Evolutionary conservation across 2,888 invertebrate species (phyloP).

Genomic region (Agonopterix subpropinquella): DNA sequence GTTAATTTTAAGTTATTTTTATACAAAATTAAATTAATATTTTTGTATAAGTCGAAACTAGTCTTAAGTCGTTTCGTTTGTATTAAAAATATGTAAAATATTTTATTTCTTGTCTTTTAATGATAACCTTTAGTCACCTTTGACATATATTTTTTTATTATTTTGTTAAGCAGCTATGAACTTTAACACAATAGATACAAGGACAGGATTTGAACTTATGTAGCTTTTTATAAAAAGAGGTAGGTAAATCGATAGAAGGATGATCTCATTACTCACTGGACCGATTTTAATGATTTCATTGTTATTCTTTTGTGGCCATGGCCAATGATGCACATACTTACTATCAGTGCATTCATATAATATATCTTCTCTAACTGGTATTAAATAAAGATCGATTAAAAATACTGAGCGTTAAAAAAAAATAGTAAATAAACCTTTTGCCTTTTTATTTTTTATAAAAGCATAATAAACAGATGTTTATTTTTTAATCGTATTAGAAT

Average conservation of each 20-base stretch:
- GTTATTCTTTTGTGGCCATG: background rate
- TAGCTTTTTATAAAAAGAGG: background rate
- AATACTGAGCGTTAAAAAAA: too few species aligned
- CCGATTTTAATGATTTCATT: slow-evolving; percentile 1
- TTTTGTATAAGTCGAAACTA: slow-evolving; percentile 46
- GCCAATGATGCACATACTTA: too few species aligned
- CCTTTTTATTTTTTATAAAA: too few species aligned
- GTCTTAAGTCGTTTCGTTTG: slow-evolving; percentile 64
- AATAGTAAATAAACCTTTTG: too few species aligned
- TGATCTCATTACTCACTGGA: slow-evolving; percentile 1
- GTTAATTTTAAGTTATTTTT: slow-evolving; percentile 40
- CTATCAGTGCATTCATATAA: too few species aligned
- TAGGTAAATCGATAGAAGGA: too few species aligned
- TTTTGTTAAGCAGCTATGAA: too few species aligned
- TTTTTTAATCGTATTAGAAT: too few species aligned
- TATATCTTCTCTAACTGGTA: too few species aligned
- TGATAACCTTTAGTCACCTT: background rate
- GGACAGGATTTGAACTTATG: background rate
- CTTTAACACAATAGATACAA: background rate
- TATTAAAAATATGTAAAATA: slow-evolving; percentile 33
- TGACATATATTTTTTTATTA: too few species aligned
- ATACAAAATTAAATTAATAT: slow-evolving; percentile 32
- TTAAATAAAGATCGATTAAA: too few species aligned
- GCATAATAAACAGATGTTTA: too few species aligned
- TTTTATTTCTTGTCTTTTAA: background rate